Percentiles rank a stretch among this genome's conserved stretches.
These are phyloP conservation scores for Nomada fabriciana DNA, from an alignment of 2,888 invertebrate genomes.

Conservation along the genomic window DNA sequence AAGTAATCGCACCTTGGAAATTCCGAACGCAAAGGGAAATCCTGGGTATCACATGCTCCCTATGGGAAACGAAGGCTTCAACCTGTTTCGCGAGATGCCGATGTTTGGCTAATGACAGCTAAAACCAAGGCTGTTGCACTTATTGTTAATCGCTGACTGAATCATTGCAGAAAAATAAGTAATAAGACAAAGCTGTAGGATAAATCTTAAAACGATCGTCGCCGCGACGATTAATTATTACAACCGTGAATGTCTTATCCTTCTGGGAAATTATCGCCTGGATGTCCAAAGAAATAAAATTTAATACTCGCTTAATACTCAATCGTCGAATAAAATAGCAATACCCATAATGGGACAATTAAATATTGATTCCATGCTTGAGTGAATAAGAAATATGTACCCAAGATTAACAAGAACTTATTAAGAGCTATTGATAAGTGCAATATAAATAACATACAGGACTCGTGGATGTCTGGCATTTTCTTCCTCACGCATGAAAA, in stretches of 20 bases:
- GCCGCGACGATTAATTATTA: too few species aligned
- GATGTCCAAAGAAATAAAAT: too few species aligned
- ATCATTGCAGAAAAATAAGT: constrained; percentile 1
- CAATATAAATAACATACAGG: too few species aligned
- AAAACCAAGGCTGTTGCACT: background rate
- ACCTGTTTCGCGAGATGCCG: background rate
- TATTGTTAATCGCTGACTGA: background rate
- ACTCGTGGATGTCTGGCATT: too few species aligned
- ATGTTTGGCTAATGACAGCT: background rate
- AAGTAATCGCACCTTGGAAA: background rate
- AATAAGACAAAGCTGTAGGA: background rate
- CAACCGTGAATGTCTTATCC: background rate
- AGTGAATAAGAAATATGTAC: too few species aligned
- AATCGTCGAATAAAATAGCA: too few species aligned
- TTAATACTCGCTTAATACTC: too few species aligned
- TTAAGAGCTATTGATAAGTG: too few species aligned
- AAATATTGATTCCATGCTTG: too few species aligned
- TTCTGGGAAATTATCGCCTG: too few species aligned
- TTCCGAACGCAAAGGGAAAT: constrained; percentile 17
- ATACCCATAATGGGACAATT: too few species aligned
- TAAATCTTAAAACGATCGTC: background rate
- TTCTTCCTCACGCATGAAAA: background rate
- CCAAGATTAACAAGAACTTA: too few species aligned
- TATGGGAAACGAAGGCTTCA: background rate
- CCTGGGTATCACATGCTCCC: background rate